Percentiles rank a stretch among this genome's conserved stretches.
These are phyloP conservation scores for Platycheirus albimanus DNA, from an alignment of 2,888 invertebrate species.

Conservation along the genomic window DNA sequence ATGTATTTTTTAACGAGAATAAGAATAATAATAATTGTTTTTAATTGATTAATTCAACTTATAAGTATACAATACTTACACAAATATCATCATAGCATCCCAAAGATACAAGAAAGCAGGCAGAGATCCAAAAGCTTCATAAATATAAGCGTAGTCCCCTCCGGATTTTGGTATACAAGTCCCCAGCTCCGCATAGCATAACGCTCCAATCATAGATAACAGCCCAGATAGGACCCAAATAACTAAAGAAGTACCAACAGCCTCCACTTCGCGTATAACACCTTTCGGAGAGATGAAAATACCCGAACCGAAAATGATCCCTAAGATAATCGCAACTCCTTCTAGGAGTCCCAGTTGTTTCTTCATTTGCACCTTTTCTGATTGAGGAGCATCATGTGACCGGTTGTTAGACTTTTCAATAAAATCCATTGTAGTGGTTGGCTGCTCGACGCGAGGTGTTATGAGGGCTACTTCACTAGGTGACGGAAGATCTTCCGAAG, in stretches of 20 bases:
- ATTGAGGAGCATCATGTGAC: background rate
- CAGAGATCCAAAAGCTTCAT: conserved; percentile 94
- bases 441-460: conserved; percentile 79
- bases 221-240: conserved; percentile 95
- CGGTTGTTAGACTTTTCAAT: conserved; percentile 11
- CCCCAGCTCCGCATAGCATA: conserved; percentile 98
- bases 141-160: conserved; percentile 98
- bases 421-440: conserved; percentile 65
- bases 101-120: conserved; percentile 97
- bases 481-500: conserved; percentile 78
- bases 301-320: conserved; percentile 97
- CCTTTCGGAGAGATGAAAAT: conserved; percentile 98
- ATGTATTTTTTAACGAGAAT: no score
- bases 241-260: conserved; percentile 92
- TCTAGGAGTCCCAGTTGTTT: conserved; percentile 94
- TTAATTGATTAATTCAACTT: conserved; percentile 7
- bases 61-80: conserved; percentile 86
- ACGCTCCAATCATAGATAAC: conserved; percentile 95
- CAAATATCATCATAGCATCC: conserved; percentile 98
- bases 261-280: conserved; percentile 94
- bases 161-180: conserved; percentile 93
- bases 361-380: conserved; percentile 89
- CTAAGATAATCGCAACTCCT: conserved; percentile 96
- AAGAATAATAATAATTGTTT: background rate
- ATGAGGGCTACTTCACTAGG: conserved; percentile 82